Conservation (phyloP, 2,797 vertebrate species). For the Pogonophryne albipinna region DNA sequence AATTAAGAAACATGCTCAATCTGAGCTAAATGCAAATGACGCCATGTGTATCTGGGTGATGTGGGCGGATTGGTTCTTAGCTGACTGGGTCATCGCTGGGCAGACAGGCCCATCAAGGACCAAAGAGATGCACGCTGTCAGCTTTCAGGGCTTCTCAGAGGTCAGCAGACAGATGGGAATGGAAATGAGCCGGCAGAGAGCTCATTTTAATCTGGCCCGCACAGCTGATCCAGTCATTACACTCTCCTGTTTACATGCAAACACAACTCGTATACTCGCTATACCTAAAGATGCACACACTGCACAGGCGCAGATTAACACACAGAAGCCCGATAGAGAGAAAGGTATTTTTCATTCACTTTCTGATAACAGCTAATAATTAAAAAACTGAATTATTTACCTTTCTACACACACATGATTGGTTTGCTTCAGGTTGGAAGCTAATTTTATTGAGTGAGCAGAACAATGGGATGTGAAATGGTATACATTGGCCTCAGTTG, state of each 20-base stretch:
- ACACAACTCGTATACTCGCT: conserved; percentile 51
- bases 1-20: conserved; percentile 10
- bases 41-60: conserved; percentile 13
- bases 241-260: conserved; percentile 77
- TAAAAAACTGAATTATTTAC: conserved; percentile 43
- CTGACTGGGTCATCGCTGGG: conserved; percentile 61
- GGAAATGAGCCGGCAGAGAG: conserved; percentile 81
- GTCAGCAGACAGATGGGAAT: conserved; percentile 88
- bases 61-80: conserved; percentile 42
- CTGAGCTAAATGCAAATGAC: conserved; percentile 18
- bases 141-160: conserved; percentile 76
- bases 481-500: conserved; percentile 81
- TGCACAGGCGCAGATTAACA: conserved; percentile 12
- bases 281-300: conserved; percentile 44
- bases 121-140: conserved; percentile 65
- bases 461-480: conserved; percentile 78
- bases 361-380: conserved; percentile 42
- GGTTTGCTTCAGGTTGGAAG: conserved; percentile 71
- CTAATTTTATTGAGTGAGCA: conserved; percentile 75
- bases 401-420: conserved; percentile 64
- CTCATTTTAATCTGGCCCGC: conserved; percentile 82
- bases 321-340: not conserved
- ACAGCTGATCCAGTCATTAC: conserved; percentile 83
- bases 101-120: conserved; percentile 72
- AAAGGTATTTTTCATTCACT: conserved; percentile 22